Percentiles rank a stretch among this genome's conserved stretches.
Evolutionary conservation across 2,888 invertebrate species (phyloP).

Genomic region (Synergus gifuensis): DNA sequence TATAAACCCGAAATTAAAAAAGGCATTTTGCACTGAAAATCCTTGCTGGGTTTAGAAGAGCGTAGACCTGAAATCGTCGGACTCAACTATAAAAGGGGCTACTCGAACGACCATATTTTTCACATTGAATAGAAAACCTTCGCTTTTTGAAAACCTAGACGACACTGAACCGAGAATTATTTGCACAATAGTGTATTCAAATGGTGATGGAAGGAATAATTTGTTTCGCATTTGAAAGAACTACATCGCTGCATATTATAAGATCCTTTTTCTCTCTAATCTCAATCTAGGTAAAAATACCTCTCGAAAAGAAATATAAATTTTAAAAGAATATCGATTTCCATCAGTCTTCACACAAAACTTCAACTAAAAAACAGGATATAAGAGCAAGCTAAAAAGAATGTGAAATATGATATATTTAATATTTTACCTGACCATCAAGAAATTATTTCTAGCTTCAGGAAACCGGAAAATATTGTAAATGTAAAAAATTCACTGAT

Average conservation of each 20-base stretch:
- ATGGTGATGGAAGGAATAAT: slow-evolving; percentile 30
- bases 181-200: slow-evolving; percentile 36
- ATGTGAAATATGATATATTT: neutral
- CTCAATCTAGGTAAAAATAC: neutral
- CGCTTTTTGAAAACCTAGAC: slow-evolving; percentile 6
- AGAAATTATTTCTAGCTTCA: too few relatives aligned
- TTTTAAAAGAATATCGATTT: neutral
- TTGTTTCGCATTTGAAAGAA: slow-evolving; percentile 3
- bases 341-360: neutral
- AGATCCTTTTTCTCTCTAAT: neutral
- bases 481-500: too few relatives aligned
- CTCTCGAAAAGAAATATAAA: neutral
- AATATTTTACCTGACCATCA: neutral
- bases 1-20: neutral
- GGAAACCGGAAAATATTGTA: too few relatives aligned
- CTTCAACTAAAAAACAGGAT: neutral
- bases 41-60: neutral
- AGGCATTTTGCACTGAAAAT: neutral
- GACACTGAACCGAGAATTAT: slow-evolving; percentile 5
- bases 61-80: slow-evolving; percentile 16
- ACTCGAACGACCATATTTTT: slow-evolving; percentile 2
- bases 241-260: neutral
- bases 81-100: slow-evolving; percentile 24
- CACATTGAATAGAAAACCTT: slow-evolving; percentile 12
- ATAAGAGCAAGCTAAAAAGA: neutral